These are phyloP conservation scores for Drosophila affinis DNA, from an alignment of 2,888 invertebrate species.

Conservation along the genomic window DNA sequence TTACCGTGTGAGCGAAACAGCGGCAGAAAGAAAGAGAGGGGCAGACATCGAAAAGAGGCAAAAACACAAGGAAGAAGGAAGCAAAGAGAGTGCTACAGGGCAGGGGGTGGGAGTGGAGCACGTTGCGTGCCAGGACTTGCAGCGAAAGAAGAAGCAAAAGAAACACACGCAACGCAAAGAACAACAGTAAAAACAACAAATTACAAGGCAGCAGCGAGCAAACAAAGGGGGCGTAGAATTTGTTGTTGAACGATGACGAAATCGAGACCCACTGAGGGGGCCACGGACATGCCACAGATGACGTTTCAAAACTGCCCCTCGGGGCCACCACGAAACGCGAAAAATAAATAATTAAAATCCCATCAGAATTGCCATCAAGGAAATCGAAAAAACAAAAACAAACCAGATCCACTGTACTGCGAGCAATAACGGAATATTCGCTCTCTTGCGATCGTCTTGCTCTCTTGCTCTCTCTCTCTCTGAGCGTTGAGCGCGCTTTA, in stretches of 20 bases:
- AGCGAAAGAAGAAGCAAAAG: background rate
- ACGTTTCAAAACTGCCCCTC: slow-evolving; percentile 27
- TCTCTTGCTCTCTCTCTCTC: background rate
- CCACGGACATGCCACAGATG: slow-evolving; percentile 48
- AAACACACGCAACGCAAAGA: slow-evolving; percentile 15
- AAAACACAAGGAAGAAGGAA: slow-evolving; percentile 5
- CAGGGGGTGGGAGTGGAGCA: background rate
- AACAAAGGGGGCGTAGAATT: slow-evolving; percentile 49
- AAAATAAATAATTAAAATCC: slow-evolving; percentile 26
- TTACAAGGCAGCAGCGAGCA: slow-evolving; percentile 19
- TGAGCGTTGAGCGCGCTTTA: background rate
- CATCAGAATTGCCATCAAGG: background rate
- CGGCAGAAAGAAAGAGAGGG: background rate
- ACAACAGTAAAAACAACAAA: background rate
- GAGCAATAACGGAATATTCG: background rate
- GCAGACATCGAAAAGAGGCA: slow-evolving; percentile 13
- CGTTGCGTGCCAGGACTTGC: slow-evolving; percentile 26
- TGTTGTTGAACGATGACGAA: slow-evolving; percentile 71
- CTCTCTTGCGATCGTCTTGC: background rate
- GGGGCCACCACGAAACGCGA: background rate
- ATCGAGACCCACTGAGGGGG: slow-evolving; percentile 48
- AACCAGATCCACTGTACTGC: background rate
- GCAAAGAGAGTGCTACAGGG: slow-evolving; percentile 9
- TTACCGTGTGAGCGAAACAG: slow-evolving; percentile 61
- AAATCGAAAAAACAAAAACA: background rate